Evolutionary conservation across 1,140 invertebrate genomes (phyloP), one percentile per base, ranked within the genome.

Genomic region (Eubasilissa regina): DNA sequence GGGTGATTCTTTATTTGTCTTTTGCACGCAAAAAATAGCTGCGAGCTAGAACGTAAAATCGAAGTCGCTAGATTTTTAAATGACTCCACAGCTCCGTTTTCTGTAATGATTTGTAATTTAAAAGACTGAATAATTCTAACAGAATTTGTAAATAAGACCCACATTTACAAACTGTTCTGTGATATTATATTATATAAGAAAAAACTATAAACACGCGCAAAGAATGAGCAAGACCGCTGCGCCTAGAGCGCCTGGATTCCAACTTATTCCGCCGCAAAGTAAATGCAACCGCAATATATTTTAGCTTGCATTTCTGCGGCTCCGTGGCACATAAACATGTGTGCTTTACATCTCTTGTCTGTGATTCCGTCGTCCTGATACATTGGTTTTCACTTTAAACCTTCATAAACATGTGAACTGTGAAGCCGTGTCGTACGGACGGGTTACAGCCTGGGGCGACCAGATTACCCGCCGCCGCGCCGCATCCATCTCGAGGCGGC

Each of bases 361-460:
- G 74, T 43, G 17, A 21, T 15, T 35, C 11, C 13, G 43, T 21
- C 35, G 17, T 43, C 74, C 53, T 13, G 60, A 64, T 43, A 43
- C 60, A 64, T 64, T 43, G 25, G 60, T 64, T 64, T 64, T 19
- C 19, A 21, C 60, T 64, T 64, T 64, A 25, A 64, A n/a, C 60
- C 60, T 19, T n/a, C 21, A 64, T 64, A 64, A 35, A 64, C 4
- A 25, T 35, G 35, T 1, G 53, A 35, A 53, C 51, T 74, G 51
- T 51, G 66, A 44, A 66, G 25, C 60, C 35, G 21, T 45, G 56
- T 21, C 47, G 75, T 35, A 62, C 45, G 19, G 25, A 45, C 43
- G 74, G 9, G 21, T 25, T 62, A 25, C 43, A 62, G 75, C n/a
- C 11, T 56, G 44, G 17, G 43, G 55, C 55, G 55, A 8, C 51